Percentiles rank a stretch among this genome's conserved stretches.
These are phyloP conservation scores for Trichopria drosophilae DNA, from an alignment of 2,888 invertebrate genomes.

Conservation along the genomic window DNA sequence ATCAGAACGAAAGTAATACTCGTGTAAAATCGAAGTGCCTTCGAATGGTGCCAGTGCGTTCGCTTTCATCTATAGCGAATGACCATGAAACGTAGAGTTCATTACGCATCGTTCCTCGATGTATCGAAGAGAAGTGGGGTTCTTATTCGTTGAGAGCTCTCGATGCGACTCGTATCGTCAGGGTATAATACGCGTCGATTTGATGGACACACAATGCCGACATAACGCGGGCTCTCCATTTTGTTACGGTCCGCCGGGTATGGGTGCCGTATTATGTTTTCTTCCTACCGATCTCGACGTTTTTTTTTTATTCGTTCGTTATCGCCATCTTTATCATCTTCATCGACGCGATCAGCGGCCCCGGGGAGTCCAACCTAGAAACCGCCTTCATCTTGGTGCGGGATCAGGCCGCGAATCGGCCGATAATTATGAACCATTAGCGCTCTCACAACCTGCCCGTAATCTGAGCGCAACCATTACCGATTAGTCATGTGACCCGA, in stretches of 20 bases:
- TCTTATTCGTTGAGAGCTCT: no score
- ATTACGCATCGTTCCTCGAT: background rate
- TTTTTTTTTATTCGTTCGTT: background rate
- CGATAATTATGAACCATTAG: conserved; percentile 41
- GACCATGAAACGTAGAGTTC: no score
- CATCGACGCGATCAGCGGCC: conserved; percentile 38
- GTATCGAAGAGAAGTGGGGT: background rate
- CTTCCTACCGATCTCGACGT: conserved; percentile 14
- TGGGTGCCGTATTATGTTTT: conserved; percentile 46
- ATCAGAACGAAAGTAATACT: conserved; percentile 23
- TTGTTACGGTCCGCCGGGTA: conserved; percentile 52
- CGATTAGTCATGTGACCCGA: no score
- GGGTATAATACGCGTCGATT: conserved; percentile 2
- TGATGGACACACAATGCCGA: conserved; percentile 28
- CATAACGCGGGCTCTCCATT: conserved; percentile 46
- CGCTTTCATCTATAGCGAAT: background rate
- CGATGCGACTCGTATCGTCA: background rate
- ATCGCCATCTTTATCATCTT: conserved; percentile 9
- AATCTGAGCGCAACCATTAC: no score
- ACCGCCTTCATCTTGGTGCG: conserved; percentile 48
- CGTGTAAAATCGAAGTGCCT: conserved; percentile 3
- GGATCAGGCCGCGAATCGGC: conserved; percentile 30
- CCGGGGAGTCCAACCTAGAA: conserved; percentile 54
- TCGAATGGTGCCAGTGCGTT: conserved; percentile 23
- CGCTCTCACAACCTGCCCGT: conserved; percentile 40